Evolutionary conservation across 2,797 vertebrate species (phyloP).

Genomic region (Aythya fuligula): DNA sequence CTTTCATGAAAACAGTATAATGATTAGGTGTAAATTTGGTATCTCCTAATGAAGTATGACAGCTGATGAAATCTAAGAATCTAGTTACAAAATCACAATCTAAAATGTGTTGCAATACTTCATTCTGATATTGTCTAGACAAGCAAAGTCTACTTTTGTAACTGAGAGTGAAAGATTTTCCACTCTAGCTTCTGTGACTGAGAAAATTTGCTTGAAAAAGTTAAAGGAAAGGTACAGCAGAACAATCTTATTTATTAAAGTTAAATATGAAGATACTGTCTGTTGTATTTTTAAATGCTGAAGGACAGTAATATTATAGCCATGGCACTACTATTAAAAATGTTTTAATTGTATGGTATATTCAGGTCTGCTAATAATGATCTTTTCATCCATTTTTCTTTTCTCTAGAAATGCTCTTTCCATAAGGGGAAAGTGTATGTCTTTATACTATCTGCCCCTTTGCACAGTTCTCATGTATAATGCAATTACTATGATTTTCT

Average conservation of each 20-base stretch:
- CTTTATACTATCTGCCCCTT: slow-evolving; percentile 41
- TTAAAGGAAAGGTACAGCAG: not conserved
- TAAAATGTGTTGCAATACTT: not conserved
- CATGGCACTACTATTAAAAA: slow-evolving; percentile 47
- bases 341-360: slow-evolving; percentile 33
- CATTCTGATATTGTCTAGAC: not conserved
- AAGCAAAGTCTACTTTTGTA: not conserved
- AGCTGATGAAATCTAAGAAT: not conserved
- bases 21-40: not conserved
- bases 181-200: not conserved
- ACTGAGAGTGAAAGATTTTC: not conserved
- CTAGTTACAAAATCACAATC: not conserved
- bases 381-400: slow-evolving; percentile 45
- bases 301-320: slow-evolving; percentile 13
- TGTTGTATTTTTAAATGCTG: not conserved
- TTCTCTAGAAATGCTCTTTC: slow-evolving; percentile 39
- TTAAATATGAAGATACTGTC: slow-evolving; percentile 2
- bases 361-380: slow-evolving; percentile 17
- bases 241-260: slow-evolving; percentile 22
- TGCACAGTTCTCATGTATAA: slow-evolving; percentile 48
- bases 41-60: not conserved
- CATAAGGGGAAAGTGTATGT: not conserved
- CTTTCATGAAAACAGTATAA: not conserved
- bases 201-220: not conserved
- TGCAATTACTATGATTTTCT: slow-evolving; percentile 70